These are phyloP conservation scores for Panthera uncia DNA, from an alignment of 2,113 vertebrate species.

Conservation along the genomic window DNA sequence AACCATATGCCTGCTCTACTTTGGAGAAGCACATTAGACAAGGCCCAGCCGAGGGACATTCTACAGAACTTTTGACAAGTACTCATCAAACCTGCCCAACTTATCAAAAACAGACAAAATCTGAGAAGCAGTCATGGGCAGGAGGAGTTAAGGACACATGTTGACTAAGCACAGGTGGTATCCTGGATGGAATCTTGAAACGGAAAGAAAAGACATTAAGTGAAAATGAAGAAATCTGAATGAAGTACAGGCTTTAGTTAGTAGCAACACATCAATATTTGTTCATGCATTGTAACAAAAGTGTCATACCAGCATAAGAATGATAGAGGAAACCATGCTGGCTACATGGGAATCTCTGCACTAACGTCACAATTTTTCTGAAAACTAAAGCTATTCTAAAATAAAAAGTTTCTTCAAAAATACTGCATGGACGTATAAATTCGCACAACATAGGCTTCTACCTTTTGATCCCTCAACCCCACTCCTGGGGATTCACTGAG, in stretches of 20 bases:
- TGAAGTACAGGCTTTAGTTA: background rate
- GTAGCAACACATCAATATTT: background rate
- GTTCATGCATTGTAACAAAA: background rate
- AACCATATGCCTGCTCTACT: background rate
- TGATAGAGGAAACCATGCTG: background rate
- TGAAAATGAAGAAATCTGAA: background rate
- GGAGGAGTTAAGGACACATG: background rate
- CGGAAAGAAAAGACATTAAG: background rate
- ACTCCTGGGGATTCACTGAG: background rate
- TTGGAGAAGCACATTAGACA: background rate
- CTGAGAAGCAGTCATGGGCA: background rate
- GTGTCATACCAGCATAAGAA: background rate
- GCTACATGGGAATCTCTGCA: background rate
- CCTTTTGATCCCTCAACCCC: rapidly evolving
- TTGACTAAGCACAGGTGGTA: too few relatives aligned
- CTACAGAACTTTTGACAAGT: background rate
- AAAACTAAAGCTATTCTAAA: background rate
- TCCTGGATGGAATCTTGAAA: background rate
- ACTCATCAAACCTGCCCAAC: background rate
- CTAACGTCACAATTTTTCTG: background rate
- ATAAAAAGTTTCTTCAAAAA: background rate
- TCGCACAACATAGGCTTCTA: background rate
- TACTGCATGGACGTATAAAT: background rate
- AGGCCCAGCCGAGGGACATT: background rate
- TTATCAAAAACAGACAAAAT: background rate